These are phyloP conservation scores for Epinephelus awoara DNA, from an alignment of 2,797 vertebrate genomes.

Conservation along the genomic window DNA sequence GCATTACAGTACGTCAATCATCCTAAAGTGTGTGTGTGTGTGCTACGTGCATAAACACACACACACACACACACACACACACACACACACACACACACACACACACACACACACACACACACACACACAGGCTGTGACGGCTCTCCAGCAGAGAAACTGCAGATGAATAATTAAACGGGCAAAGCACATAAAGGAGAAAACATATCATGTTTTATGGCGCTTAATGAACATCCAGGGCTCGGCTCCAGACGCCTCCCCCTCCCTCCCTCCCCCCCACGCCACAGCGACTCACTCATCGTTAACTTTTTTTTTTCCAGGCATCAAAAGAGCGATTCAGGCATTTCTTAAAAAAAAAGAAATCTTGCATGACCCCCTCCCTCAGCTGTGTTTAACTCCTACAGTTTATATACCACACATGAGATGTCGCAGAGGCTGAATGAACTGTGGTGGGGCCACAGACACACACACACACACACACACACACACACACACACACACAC, in stretches of 20 bases:
- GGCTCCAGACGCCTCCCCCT: slow-evolving; percentile 57
- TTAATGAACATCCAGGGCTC: slow-evolving; percentile 71
- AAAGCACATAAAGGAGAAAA: slow-evolving; percentile 68
- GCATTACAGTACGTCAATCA: slow-evolving; percentile 43
- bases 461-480: too few relatives aligned
- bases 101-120: background rate
- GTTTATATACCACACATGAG: slow-evolving; percentile 78
- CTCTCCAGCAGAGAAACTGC: slow-evolving; percentile 20
- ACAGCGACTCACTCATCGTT: slow-evolving; percentile 50
- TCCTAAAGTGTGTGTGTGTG: slow-evolving; percentile 17
- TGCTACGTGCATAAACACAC: background rate
- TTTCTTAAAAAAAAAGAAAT: slow-evolving; percentile 35
- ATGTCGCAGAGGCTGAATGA: slow-evolving; percentile 72
- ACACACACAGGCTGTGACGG: slow-evolving; percentile 14
- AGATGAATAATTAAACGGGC: slow-evolving; percentile 74
- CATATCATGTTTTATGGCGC: slow-evolving; percentile 65
- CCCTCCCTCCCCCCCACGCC: background rate
- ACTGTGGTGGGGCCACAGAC: slow-evolving; percentile 63
- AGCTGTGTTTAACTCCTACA: slow-evolving; percentile 70
- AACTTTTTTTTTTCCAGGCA: slow-evolving; percentile 71
- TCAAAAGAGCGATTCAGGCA: slow-evolving; percentile 70
- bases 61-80: background rate
- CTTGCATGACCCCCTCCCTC: slow-evolving; percentile 14
- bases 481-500: slow-evolving; percentile 47
- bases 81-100: background rate